A percentile compares a stretch with the other conserved stretches of the same genome.
These are phyloP conservation scores for Lymantria dispar DNA, from an alignment of 2,888 invertebrate species.

Conservation along the genomic window DNA sequence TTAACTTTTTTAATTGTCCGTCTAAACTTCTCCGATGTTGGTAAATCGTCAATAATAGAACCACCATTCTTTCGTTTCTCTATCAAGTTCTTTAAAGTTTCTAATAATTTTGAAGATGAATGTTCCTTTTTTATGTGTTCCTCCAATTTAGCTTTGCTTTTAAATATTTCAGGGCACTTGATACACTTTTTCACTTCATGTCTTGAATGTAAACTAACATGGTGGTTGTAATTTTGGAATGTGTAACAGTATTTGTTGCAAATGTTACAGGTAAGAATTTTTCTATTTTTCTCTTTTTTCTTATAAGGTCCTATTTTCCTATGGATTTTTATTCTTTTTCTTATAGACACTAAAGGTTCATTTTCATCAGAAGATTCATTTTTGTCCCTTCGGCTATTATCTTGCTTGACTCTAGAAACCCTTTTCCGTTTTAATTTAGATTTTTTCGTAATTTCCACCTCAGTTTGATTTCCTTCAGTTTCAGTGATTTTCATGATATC, in stretches of 20 bases:
- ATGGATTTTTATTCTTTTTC: constrained; percentile 19
- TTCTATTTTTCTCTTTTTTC: background rate
- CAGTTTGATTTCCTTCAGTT: constrained; percentile 37
- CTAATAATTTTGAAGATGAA: constrained; percentile 55
- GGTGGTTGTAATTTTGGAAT: constrained; percentile 64
- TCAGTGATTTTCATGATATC: constrained; percentile 31
- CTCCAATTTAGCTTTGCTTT: constrained; percentile 41
- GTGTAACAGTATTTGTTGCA: constrained; percentile 70
- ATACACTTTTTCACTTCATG: constrained; percentile 53
- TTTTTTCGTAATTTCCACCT: constrained; percentile 17
- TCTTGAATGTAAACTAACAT: constrained; percentile 54
- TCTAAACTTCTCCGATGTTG: constrained; percentile 36
- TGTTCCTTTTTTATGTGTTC: constrained; percentile 52
- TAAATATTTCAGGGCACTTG: constrained; percentile 55
- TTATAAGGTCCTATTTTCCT: background rate
- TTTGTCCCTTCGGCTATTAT: background rate
- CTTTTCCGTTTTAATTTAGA: constrained; percentile 26
- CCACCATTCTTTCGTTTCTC: constrained; percentile 47
- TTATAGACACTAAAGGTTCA: constrained; percentile 40
- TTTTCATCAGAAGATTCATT: constrained; percentile 54
- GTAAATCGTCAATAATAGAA: constrained; percentile 15
- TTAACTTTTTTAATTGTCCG: constrained; percentile 51
- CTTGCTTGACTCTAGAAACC: constrained; percentile 8
- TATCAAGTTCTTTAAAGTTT: constrained; percentile 58
- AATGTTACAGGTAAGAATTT: constrained; percentile 44